Base-by-base conservation (phyloP, 1,140 invertebrate genomes). In the Penaeus indicus region DNA sequence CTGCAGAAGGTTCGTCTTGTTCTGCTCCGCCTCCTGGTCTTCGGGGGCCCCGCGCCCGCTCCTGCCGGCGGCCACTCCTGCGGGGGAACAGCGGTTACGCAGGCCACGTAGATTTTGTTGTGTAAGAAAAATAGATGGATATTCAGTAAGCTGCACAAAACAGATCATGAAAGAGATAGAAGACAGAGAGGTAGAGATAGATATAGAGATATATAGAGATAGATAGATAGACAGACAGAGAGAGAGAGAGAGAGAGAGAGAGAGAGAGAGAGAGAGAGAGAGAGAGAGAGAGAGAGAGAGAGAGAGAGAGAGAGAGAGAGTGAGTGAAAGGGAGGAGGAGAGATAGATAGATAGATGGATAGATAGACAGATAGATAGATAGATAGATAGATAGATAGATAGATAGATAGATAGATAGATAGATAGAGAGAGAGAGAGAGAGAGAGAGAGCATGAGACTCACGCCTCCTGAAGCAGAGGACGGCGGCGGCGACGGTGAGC, bases 1-100 rank as follows among this genome's bases (percentile, higher is more conserved):
- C 89, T 94, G 94, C 93, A 94, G 77, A 32, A 89, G 83, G 77
- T 89, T 89, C 22, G 88, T 89, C 64, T 89, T 89, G 88, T 89
- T 89, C 67, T 89, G 83, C 67, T 89, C 88, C 0, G 83, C 88
- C 88, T 89, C 88, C 62, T 80, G 88, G 47, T 89, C 83, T 10
- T 85, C 88, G 4, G 83, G 72, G 4, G 61, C 67, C n/a, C 77
- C n/a, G 16, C 83, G 69, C 16, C 79, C 79, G 47, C 78, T 60
- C 67, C 61, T 75, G 7, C 88, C 88, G 60, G 88, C 83, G 19
- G 88, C 78, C 19, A 84, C 77, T 67, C 88, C 88, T 89, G 63
- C 11, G 11, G 67, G 80, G 18, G 67, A 21, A 61, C 22, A 69
- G 11, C 54, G 54, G 54, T 54, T 54, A 54, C 27, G 67, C 8